Base-by-base conservation (phyloP, 2,797 vertebrate genomes). In the Cyprinodon diabolis region DNA sequence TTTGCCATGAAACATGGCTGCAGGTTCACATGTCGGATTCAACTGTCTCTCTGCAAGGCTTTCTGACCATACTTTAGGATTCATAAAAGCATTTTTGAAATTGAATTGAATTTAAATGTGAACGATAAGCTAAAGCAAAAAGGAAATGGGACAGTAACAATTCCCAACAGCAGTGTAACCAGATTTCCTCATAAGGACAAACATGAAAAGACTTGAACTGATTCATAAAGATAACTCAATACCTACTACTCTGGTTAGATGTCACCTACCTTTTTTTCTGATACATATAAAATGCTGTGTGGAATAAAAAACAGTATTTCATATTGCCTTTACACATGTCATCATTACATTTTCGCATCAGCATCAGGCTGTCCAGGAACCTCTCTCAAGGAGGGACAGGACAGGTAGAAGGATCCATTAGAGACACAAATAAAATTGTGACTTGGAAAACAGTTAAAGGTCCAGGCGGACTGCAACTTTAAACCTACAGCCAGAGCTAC, bases 111-210 rank as follows among this genome's bases (percentile, higher is more conserved):
- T 30, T 30, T 30, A 30, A 30, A 9, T 15, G 73, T 74, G 78
- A 45, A 58, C 76, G 70, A 78, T 67, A 77, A 80, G 75, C 68
- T 35, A 9, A 43, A 49, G 68, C 49, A 37, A 52, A 30, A 30
- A 43, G 71, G 68, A 78, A 88, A 79, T 82, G n/a, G 30, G 81
- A 71, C 75, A 83, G 84, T 69, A 76, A 75, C 77, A 79, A 87
- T 80, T 68, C 71, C 75, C 75, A 82, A 82, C 76, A 74, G 47
- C 75, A 68, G 77, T 74, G 71, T 76, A 68, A 67, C 25, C 56
- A 77, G 67, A 77, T 79, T 76, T 83, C 37, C 80, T 73, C 30
- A 76, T 65, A 81, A 58, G 55, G 37, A 76, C 45, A 66, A 71
- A 62, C 58, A 74, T 74, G 57, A 75, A 74, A 75, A 65, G 47